Conservation (phyloP, 2,797 vertebrate genomes). For the Spizella passerina region DNA sequence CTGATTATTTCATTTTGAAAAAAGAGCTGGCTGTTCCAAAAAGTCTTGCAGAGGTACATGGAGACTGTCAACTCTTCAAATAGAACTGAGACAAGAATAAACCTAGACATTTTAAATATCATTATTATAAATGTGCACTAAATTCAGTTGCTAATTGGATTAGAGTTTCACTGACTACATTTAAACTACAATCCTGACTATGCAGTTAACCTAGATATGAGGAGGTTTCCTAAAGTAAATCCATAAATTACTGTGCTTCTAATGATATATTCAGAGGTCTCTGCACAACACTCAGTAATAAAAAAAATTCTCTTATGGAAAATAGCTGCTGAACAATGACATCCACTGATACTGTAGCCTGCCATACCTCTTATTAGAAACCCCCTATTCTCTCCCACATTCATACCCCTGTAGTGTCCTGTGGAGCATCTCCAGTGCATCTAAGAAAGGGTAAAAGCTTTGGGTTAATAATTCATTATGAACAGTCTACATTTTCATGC, state of each 20-base stretch:
- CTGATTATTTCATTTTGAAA: neutral
- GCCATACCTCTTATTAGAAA: neutral
- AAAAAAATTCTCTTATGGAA: neutral
- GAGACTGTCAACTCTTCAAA: neutral
- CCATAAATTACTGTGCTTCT: neutral
- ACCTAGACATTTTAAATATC: neutral
- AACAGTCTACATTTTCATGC: constrained; percentile 4
- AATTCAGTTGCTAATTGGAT: neutral
- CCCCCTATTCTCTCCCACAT: neutral
- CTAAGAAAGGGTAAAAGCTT: constrained; percentile 32
- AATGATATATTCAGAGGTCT: neutral
- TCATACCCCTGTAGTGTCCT: neutral
- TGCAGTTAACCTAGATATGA: neutral
- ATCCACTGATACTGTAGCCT: constrained; percentile 1
- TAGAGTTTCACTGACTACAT: neutral
- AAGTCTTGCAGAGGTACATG: neutral
- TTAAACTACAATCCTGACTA: neutral
- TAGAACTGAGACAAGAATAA: neutral
- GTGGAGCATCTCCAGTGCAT: neutral
- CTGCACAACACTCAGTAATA: neutral
- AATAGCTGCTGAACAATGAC: constrained; percentile 30
- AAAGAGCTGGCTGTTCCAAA: neutral
- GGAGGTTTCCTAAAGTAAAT: neutral
- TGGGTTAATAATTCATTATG: constrained; percentile 55
- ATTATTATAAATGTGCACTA: neutral